A percentile compares a stretch with the other conserved stretches of the same genome.
phyloP scores from a whole-genome alignment of 2,113 vertebrate genomes.

The Sterna hirundo region DNA sequence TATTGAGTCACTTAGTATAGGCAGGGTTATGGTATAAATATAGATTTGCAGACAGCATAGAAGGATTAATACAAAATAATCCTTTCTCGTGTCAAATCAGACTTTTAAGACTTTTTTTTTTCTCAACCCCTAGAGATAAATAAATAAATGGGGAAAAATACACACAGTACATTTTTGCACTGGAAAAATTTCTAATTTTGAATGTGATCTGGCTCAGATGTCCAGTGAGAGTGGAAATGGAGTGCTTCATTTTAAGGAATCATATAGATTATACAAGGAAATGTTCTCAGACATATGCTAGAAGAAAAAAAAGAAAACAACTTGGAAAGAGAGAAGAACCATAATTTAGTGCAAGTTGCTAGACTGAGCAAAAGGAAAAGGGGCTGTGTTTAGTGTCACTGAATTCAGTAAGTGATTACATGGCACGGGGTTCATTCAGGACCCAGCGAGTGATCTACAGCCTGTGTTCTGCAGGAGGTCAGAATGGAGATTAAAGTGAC shows the following conservation, averaged over 20 bases:
- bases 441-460: neutral
- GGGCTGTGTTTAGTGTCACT: neutral
- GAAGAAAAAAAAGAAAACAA: neutral
- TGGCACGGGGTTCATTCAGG: neutral
- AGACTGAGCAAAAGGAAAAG: neutral
- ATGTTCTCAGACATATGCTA: neutral
- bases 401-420: neutral
- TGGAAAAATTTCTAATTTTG: neutral
- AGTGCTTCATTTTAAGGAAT: neutral
- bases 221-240: neutral
- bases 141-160: neutral
- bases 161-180: neutral
- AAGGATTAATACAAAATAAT: neutral
- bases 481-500: constrained; percentile 41
- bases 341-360: neutral
- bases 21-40: neutral
- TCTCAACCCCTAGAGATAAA: neutral
- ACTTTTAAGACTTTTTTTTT: neutral
- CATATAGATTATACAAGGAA: neutral
- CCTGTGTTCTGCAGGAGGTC: constrained; percentile 5
- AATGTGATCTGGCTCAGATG: neutral
- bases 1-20: neutral
- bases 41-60: neutral
- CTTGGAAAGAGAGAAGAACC: neutral
- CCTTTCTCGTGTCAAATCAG: neutral